These are phyloP conservation scores for Heliconius hortense DNA, from an alignment of 2,888 invertebrate genomes.

Conservation along the genomic window DNA sequence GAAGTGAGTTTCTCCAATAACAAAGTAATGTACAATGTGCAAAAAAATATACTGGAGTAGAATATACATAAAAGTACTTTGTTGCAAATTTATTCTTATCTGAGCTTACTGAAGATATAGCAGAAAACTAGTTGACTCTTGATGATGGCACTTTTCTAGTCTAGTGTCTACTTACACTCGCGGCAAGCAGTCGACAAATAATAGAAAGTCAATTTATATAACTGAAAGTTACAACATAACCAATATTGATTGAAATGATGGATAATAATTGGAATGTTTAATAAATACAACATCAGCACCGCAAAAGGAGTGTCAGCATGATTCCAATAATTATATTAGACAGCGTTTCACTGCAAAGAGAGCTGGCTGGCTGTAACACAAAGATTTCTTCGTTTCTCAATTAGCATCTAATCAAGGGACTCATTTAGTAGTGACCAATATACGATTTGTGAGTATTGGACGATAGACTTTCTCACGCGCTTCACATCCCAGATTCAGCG, in stretches of 20 bases:
- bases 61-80: not conserved
- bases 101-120: constrained; percentile 17
- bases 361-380: constrained; percentile 48
- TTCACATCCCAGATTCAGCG: constrained; percentile 59
- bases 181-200: constrained; percentile 41
- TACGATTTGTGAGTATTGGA: constrained; percentile 63
- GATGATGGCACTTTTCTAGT: constrained; percentile 32
- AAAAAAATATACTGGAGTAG: not conserved
- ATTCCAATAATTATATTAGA: constrained; percentile 49
- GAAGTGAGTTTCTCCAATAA: not conserved
- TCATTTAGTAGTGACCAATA: constrained; percentile 66
- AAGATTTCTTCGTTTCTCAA: constrained; percentile 69
- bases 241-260: constrained; percentile 64
- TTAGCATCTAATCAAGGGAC: constrained; percentile 72
- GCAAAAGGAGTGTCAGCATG: constrained; percentile 50
- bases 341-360: constrained; percentile 55
- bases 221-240: constrained; percentile 66
- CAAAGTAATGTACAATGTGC: not conserved
- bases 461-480: constrained; percentile 69
- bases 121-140: constrained; percentile 27
- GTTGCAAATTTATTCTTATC: constrained; percentile 34
- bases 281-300: constrained; percentile 52
- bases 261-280: constrained; percentile 57
- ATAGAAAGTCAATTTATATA: constrained; percentile 73
- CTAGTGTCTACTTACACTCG: constrained; percentile 15